Evolutionary conservation across 1,140 invertebrate species (phyloP).

Genomic region (Heliconius hermathena): DNA sequence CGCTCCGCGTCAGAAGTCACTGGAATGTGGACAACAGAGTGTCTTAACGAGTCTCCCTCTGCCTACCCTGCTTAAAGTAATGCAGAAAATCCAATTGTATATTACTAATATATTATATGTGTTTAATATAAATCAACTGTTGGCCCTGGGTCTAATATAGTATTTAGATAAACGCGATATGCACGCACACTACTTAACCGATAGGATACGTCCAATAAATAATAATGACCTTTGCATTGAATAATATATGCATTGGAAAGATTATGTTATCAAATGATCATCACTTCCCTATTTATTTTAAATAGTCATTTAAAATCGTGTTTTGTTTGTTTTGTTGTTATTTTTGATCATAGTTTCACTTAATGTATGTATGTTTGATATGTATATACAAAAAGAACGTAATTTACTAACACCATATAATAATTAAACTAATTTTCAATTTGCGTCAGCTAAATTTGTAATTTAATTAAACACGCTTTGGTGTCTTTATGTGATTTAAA

Average conservation of each 20-base stretch:
- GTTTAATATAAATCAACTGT: not conserved
- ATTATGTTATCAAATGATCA: not conserved
- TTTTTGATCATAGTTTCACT: not conserved
- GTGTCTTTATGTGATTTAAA: not conserved
- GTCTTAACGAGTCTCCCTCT: too few species aligned
- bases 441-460: not conserved
- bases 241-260: not conserved
- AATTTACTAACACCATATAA: not conserved
- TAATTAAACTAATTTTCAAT: not conserved
- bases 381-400: not conserved
- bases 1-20: too few species aligned
- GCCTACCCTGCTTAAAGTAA: not conserved
- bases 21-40: too few species aligned
- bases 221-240: constrained; percentile 12
- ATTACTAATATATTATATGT: not conserved
- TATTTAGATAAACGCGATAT: constrained; percentile 6
- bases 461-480: constrained; percentile 1
- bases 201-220: constrained; percentile 11
- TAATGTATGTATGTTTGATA: too few species aligned
- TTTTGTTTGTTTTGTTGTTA: not conserved
- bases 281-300: not conserved
- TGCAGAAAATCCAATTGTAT: not conserved
- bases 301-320: not conserved
- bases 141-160: not conserved
- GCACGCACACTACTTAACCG: constrained; percentile 2